Evolutionary conservation across 1,140 invertebrate genomes (phyloP).

Genomic region (Elymnias hypermnestra): DNA sequence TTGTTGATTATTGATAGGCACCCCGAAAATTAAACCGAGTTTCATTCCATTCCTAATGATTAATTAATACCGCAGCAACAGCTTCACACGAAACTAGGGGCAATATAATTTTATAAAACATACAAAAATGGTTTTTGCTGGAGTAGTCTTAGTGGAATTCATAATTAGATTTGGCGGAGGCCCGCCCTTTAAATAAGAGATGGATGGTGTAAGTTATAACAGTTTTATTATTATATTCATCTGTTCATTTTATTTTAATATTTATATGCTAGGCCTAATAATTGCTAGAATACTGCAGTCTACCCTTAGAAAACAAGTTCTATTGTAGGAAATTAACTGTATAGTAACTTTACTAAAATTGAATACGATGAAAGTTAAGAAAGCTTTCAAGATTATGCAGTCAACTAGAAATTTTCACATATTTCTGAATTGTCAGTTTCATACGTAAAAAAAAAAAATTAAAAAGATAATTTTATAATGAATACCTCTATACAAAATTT

Average conservation of each 20-base stretch:
- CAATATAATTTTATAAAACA: conserved; percentile 40
- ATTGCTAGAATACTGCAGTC: too few relatives aligned
- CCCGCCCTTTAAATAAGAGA: conserved; percentile 35
- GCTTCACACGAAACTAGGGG: conserved; percentile 41
- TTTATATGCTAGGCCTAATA: neutral
- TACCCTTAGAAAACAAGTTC: too few relatives aligned
- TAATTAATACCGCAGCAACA: conserved; percentile 32
- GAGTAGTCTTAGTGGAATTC: conserved; percentile 44
- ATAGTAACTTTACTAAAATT: too few relatives aligned
- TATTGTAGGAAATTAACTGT: too few relatives aligned
- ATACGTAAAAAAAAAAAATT: too few relatives aligned
- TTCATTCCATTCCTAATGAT: conserved; percentile 15
- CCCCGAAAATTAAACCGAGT: conserved; percentile 11
- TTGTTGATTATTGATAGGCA: conserved; percentile 16
- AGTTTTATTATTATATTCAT: too few relatives aligned
- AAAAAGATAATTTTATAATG: too few relatives aligned
- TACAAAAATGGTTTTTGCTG: conserved; percentile 48
- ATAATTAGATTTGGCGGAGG: conserved; percentile 69
- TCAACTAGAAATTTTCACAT: too few relatives aligned
- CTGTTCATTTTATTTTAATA: neutral
- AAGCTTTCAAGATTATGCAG: too few relatives aligned
- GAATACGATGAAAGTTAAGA: too few relatives aligned
- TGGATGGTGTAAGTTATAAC: conserved; percentile 34
- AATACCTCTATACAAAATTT: too few relatives aligned
- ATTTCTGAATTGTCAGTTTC: too few relatives aligned